Evolutionary conservation across 1,140 invertebrate genomes (phyloP).

Genomic region (Oryzaephilus surinamensis): DNA sequence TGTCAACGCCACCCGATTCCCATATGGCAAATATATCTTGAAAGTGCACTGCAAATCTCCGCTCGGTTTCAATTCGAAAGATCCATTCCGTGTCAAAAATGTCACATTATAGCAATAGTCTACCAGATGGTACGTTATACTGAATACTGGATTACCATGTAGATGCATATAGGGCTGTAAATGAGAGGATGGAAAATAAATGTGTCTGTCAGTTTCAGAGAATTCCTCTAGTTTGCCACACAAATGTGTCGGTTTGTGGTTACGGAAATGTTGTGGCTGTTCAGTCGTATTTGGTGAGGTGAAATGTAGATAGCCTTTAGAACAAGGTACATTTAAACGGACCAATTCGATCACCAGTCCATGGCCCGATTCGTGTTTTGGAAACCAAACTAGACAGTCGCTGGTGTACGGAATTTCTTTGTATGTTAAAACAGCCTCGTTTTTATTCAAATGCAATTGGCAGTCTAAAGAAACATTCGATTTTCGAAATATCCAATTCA

Average conservation of each 20-base stretch:
- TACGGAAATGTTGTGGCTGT: slow-evolving; percentile 20
- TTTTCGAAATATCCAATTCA: background rate
- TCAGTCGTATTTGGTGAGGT: slow-evolving; percentile 26
- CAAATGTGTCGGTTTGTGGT: slow-evolving; percentile 25
- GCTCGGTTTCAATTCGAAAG: slow-evolving; percentile 45
- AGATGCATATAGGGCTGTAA: slow-evolving; percentile 38
- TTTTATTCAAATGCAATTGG: slow-evolving; percentile 28
- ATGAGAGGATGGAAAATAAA: slow-evolving; percentile 42
- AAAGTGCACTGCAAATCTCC: slow-evolving; percentile 47
- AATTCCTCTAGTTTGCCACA: slow-evolving; percentile 56
- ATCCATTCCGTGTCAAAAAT: slow-evolving; percentile 45
- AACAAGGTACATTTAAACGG: slow-evolving; percentile 51
- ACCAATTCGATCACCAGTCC: slow-evolving; percentile 47
- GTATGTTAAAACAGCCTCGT: slow-evolving; percentile 26
- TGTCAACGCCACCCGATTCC: slow-evolving; percentile 45
- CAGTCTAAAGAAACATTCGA: slow-evolving; percentile 32
- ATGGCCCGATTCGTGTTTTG: slow-evolving; percentile 28
- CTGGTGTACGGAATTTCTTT: slow-evolving; percentile 25
- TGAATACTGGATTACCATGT: slow-evolving; percentile 48
- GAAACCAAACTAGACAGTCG: slow-evolving; percentile 37
- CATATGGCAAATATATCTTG: slow-evolving; percentile 51
- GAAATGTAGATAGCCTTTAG: slow-evolving; percentile 44
- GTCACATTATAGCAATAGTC: slow-evolving; percentile 56
- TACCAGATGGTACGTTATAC: slow-evolving; percentile 46
- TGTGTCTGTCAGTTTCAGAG: slow-evolving; percentile 39